Conservation (phyloP, 2,797 vertebrate species). For the Channa striata region DNA sequence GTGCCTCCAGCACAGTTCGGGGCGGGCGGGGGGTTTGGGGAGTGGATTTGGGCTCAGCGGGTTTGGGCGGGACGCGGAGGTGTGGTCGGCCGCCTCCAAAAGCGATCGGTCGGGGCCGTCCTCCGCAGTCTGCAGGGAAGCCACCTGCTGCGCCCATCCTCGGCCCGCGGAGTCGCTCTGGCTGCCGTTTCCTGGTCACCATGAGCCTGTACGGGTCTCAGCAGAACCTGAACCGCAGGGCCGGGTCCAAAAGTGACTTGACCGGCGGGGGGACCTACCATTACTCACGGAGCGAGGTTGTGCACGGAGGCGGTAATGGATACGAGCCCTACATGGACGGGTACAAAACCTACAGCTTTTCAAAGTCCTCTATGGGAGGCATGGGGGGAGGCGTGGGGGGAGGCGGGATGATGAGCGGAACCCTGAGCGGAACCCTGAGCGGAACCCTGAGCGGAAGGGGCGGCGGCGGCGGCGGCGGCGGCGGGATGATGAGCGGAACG, state of each 20-base stretch:
- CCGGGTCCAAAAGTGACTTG: constrained; percentile 68
- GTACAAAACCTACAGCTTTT: constrained; percentile 41
- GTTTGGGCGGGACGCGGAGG: constrained; percentile 50
- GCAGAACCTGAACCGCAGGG: constrained; percentile 48
- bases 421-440: background rate
- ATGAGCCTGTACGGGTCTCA: constrained; percentile 78
- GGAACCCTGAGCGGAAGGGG: background rate
- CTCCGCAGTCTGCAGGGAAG: constrained; percentile 51
- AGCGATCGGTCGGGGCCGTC: too few species aligned
- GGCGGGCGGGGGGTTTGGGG: constrained; percentile 26
- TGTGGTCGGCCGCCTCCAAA: constrained; percentile 65
- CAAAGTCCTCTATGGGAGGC: constrained; percentile 42
- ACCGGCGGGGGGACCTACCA: constrained; percentile 1
- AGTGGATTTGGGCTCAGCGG: constrained; percentile 38
- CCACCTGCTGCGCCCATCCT: constrained; percentile 1
- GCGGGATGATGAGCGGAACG: background rate
- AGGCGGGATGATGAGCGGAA: background rate
- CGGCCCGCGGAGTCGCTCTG: background rate
- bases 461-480: background rate
- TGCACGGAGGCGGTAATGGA: constrained; percentile 71
- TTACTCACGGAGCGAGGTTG: constrained; percentile 68
- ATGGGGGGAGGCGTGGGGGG: background rate
- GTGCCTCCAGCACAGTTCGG: constrained; percentile 29
- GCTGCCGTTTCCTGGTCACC: background rate
- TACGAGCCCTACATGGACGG: constrained; percentile 65